Evolutionary conservation across 1,140 invertebrate genomes (phyloP), one percentile per base, ranked within the genome.

Genomic region (Ostrea denselamellosa): DNA sequence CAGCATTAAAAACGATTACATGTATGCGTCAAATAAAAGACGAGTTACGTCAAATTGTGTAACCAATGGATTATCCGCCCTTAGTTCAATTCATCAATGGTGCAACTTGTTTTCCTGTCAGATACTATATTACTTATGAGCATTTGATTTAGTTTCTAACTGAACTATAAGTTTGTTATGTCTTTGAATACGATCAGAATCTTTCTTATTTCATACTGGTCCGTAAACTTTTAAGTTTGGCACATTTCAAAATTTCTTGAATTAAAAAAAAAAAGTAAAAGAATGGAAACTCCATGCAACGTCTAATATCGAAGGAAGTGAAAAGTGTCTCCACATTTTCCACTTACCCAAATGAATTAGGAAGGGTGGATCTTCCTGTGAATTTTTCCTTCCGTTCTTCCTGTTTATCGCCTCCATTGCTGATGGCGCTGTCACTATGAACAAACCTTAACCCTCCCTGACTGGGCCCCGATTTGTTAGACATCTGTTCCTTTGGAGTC

Each of bases 291-390:
- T 44, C 34, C 34, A 44, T 2, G 5, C 5, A 44, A 44, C 34
- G 5, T 44, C 34, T 44, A 44, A 44, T 44, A 44, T 44, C 34
- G 34, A 44, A 44, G 5, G 34, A 44, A 44, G 34, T 44, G 34
- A 44, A 44, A 44, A 5, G 34, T 44, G 34, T 5, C 34, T 44
- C 34, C 34, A 44, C 34, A 44, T 44, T 28, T 81, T 53, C 12
- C 17, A 87, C 86, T 87, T 87, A 87, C 86, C 86, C 86, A 25
- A 87, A 87, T 22, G 86, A 56, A 52, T 87, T 87, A 51, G 81
- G 81, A 0, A 87, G 81, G n/a, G 86, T 87, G 62, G 86, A 87
- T 52, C 83, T 87, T 81, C 86, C 86, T 22, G 86, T 87, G 52
- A 87, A 87, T 83, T 87, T 87, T 65, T 68, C 86, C 62, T 62